Evolutionary conservation across 2,113 vertebrate species (phyloP), one percentile per base, ranked within the genome.

Genomic region (Embiotoca jacksoni): DNA sequence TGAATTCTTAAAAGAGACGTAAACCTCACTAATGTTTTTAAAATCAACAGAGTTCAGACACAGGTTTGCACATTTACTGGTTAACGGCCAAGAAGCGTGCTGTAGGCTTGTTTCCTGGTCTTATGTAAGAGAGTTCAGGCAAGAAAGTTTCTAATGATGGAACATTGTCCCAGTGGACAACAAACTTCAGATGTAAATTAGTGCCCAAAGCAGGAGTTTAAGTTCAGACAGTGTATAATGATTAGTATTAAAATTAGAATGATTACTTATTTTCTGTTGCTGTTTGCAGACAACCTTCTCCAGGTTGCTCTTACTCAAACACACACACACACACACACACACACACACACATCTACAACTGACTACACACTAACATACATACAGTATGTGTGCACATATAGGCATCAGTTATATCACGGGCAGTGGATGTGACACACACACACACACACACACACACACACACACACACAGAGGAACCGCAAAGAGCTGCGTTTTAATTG

Each of bases 401-500:
- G 33, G 16, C 74, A 63, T 64, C 54, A 50, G 53, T 37, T 32
- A 59, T 57, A 58, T 63, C 53, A 72, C 32, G 60, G 9, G 3
- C 14, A 6, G 44, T 36, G 16, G 37, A 53, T 55, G 50, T 36
- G 1, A 49, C 57, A 32, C 53, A 73, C 31, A 52, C 11, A 36
- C 15, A 65, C 58, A 58, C 54, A 66, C 61, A 60, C 23, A 56
- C 65, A 58, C 66, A 76, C n/a, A 54, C 55, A 72, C 65, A 70
- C 74, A 63, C 64, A 72, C 44, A 72, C 37, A 41, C 35, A 82
- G 2, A 70, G 32, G 57, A 69, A 56, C 16, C 6, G 8, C 70
- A 66, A 68, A 68, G 80, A 78, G 62, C 73, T 74, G 78, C 30
- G 67, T 86, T 89, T 89, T 92, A 91, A 92, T 89, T 84, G 79